Conservation (phyloP, 2,113 vertebrate species). For the Chaetodon auriga region DNA sequence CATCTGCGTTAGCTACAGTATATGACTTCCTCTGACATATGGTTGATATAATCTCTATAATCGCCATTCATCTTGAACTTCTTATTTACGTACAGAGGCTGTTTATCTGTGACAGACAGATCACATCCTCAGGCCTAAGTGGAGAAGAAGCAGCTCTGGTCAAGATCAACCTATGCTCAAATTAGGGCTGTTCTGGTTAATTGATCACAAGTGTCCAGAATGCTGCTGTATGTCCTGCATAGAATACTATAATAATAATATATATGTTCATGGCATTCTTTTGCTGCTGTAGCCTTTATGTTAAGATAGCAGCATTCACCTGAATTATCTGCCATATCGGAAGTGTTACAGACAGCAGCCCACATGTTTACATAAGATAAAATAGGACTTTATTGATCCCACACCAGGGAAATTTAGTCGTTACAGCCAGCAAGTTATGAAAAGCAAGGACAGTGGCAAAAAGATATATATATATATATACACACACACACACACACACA, state of each 20-base stretch:
- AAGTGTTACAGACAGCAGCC: not conserved
- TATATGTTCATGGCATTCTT: too few relatives aligned
- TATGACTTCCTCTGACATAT: slow-evolving; percentile 13
- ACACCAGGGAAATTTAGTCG: too few relatives aligned
- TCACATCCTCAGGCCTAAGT: slow-evolving; percentile 48
- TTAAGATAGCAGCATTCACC: not conserved
- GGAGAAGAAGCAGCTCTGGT: slow-evolving; percentile 58
- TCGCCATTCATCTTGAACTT: not conserved
- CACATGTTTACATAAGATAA: not conserved
- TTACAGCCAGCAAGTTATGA: too few relatives aligned
- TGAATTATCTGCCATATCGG: not conserved
- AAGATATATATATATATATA: too few relatives aligned
- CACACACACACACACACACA: too few relatives aligned
- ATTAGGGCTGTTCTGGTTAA: slow-evolving; percentile 27
- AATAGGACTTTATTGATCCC: too few relatives aligned
- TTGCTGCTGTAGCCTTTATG: not conserved
- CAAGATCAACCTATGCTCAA: slow-evolving; percentile 45
- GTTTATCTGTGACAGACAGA: slow-evolving; percentile 57
- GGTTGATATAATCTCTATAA: slow-evolving; percentile 1
- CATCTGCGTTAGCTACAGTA: not conserved
- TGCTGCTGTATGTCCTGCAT: not conserved
- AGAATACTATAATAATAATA: too few relatives aligned
- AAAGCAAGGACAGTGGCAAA: too few relatives aligned
- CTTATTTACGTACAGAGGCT: not conserved
- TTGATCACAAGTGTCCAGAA: slow-evolving; percentile 36